Evolutionary conservation across 1,140 invertebrate species (phyloP), one percentile per base, ranked within the genome.

Genomic region (Scaptomyza pallida): DNA sequence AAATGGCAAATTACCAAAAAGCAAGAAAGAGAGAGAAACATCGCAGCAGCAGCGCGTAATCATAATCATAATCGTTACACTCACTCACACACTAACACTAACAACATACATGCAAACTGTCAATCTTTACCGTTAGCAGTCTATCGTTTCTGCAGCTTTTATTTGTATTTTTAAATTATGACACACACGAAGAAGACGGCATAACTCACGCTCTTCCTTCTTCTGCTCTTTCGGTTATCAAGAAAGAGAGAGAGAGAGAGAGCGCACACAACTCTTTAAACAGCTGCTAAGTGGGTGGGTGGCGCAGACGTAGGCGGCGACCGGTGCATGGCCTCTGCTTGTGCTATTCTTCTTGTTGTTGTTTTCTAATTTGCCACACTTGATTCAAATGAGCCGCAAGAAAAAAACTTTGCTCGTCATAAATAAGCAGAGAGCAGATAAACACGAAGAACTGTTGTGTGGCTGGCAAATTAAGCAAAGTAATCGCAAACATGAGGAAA

Each of bases 101-200:
- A n/a, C n/a, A 4, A 62, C 51, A 68, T 23, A 15, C 5, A 33
- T 47, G 43, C 35, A 23, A 15, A 55, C n/a, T 70, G 74, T 73
- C 64, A 67, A 75, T 63, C 75, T 62, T 57, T 77, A 81, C 69
- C 72, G 81, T 80, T 85, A 83, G 55, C 60, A 62, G 59, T 72
- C 67, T 64, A 45, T 74, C 37, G 52, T 54, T 56, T 54, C 52
- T 68, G 56, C 61, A 60, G 59, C 67, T 68, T 61, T 75, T 69
- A 64, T 78, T 78, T 73, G 73, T 86, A 85, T 85, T 85, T 85
- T 68, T 85, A 85, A 85, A 85, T 86, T 85, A 85, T 85, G 81
- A 85, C 81, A 85, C 81, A 81, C 72, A 56, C 73, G 41, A 57
- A 55, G 40, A 69, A 64, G 51, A 40, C 61, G 43, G 10, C 10